Evolutionary conservation across 2,888 invertebrate species (phyloP).

Genomic region (Anoplius nigerrimus): DNA sequence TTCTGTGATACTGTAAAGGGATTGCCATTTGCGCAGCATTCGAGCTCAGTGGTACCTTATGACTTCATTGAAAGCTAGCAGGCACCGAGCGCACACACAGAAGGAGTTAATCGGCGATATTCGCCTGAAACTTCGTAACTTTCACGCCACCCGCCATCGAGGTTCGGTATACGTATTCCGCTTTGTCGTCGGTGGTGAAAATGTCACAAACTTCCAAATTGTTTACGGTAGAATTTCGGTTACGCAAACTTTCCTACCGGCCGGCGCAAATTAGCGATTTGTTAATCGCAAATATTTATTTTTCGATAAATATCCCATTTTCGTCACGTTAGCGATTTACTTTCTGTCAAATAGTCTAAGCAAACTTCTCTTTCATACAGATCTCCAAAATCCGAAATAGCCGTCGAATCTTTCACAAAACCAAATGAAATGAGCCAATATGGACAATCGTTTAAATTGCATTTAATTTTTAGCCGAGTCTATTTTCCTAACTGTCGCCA

Average conservation of each 20-base stretch:
- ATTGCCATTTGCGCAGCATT: constrained; percentile 27
- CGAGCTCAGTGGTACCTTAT: constrained; percentile 34
- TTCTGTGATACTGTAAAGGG: constrained; percentile 27
- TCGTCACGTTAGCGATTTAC: too few relatives aligned
- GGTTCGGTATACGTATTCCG: constrained; percentile 23
- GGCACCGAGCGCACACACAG: constrained; percentile 39
- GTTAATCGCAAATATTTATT: constrained; percentile 16
- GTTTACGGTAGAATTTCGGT: constrained; percentile 49
- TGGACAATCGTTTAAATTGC: too few relatives aligned
- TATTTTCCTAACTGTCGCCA: too few relatives aligned
- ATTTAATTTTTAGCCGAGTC: too few relatives aligned
- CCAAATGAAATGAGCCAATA: too few relatives aligned
- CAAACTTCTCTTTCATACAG: too few relatives aligned
- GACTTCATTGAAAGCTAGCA: constrained; percentile 42
- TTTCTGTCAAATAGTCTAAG: too few relatives aligned
- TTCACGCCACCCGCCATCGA: constrained; percentile 33
- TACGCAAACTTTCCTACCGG: constrained; percentile 30
- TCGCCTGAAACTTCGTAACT: constrained; percentile 46
- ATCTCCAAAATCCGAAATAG: too few relatives aligned
- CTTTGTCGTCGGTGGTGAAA: constrained; percentile 36
- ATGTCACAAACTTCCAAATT: constrained; percentile 46
- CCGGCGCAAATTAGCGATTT: constrained; percentile 26
- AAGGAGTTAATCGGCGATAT: constrained; percentile 51
- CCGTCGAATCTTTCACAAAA: too few relatives aligned
- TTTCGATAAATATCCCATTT: too few relatives aligned